These are phyloP conservation scores for Etheostoma perlongum DNA, from an alignment of 2,797 vertebrate species.

Conservation along the genomic window DNA sequence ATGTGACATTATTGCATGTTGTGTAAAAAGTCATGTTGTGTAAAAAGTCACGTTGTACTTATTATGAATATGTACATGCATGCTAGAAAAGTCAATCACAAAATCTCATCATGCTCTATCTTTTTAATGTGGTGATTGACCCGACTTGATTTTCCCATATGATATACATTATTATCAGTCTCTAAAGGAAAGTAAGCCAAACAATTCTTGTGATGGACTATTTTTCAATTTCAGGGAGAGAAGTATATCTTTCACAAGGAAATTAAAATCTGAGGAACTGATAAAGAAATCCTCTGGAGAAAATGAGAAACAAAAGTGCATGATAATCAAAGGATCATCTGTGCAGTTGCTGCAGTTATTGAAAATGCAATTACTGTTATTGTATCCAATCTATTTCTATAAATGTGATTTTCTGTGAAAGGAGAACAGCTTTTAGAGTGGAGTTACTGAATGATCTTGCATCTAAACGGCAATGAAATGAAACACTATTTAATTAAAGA, in stretches of 20 bases:
- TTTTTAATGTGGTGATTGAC: not conserved
- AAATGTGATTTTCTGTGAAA: constrained; percentile 73
- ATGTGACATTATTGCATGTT: not conserved
- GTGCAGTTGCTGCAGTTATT: constrained; percentile 59
- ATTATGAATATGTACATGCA: not conserved
- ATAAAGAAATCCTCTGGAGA: constrained; percentile 47
- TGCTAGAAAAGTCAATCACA: not conserved
- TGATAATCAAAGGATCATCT: constrained; percentile 65
- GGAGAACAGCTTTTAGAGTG: constrained; percentile 50
- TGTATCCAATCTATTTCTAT: constrained; percentile 52
- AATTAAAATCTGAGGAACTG: constrained; percentile 65
- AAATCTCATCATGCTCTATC: not conserved
- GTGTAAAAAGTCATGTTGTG: not conserved
- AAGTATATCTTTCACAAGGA: constrained; percentile 51
- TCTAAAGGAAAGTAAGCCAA: constrained; percentile 34
- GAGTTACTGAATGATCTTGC: constrained; percentile 35
- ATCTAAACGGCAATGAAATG: constrained; percentile 41
- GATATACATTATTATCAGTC: constrained; percentile 25
- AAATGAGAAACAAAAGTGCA: constrained; percentile 61
- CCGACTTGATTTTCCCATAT: constrained; percentile 33
- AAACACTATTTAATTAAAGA: constrained; percentile 45
- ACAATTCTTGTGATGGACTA: constrained; percentile 8
- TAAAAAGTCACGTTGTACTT: no score
- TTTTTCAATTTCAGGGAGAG: constrained; percentile 52
- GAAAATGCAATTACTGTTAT: constrained; percentile 69